Evolutionary conservation across 2,113 vertebrate species (phyloP), one percentile per base, ranked within the genome.

Genomic region (Montifringilla adamsi): DNA sequence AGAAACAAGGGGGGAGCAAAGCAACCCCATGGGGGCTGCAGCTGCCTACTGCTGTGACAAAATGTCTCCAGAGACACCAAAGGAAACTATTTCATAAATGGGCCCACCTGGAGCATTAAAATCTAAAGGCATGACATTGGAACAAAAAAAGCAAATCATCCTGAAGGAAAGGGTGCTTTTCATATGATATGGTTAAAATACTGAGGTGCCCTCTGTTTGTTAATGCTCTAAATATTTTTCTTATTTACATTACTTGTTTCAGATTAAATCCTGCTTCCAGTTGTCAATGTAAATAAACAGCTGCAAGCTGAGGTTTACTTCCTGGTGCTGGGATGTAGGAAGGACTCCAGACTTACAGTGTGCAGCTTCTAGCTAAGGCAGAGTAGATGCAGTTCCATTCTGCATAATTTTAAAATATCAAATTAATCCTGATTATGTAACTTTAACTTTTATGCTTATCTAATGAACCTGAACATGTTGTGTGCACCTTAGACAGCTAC

Each of bases 1-100:
- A 77, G 30, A 60, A 90, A 73, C 17, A 74, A 82, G 10, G 2
- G 22, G 11, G 3, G 68, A 12, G 9, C 15, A 74, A 62, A 93
- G 16, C 39, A 66, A 14, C 27, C 4, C 28, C 22, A 11, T 0
- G 1, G 53, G n/a, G 31, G 27, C 4, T 67, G 44, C n/a, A 63
- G 15, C 55, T 81, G 50, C 59, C 52, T 64, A 9, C 28, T 37
- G 55, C 41, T 8, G 0, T 21, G 35, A 68, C 28, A 27, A 73
- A 77, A n/a, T 19, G 0, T 77, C 44, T 76, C 44, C 35, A 58
- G 52, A 52, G 39, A 35, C 33, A 74, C 22, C 1, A 1, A 67
- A 74, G 27, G n/a, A 74, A 90, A 72, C 10, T 13, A 6, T 50
- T 78, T 49, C n/a, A 68, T 49, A 63, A 63, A 60, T 13, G 26